phyloP scores from a whole-genome alignment of 2,888 invertebrate genomes.

The Deilephila porcellus region DNA sequence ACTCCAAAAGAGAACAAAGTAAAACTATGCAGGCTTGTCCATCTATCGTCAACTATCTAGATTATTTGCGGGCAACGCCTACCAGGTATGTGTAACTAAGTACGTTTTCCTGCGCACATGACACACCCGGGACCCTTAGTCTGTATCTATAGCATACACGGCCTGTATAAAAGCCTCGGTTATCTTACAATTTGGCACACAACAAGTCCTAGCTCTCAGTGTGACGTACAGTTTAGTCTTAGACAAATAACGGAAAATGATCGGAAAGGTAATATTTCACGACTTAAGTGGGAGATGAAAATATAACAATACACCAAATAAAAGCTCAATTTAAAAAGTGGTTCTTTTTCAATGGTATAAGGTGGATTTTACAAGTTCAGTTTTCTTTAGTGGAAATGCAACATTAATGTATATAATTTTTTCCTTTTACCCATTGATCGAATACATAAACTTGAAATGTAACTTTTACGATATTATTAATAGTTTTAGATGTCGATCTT shows the following conservation, averaged over 20 bases:
- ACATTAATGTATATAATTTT: no score
- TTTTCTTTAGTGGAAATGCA: no score
- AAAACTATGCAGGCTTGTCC: slow-evolving; percentile 50
- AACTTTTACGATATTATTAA: no score
- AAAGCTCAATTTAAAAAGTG: no score
- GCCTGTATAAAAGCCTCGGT: slow-evolving; percentile 76
- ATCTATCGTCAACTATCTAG: slow-evolving; percentile 56
- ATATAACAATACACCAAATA: not conserved
- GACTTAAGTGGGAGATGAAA: not conserved
- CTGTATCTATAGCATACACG: slow-evolving; percentile 72
- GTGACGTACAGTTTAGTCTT: slow-evolving; percentile 67
- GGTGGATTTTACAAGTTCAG: no score
- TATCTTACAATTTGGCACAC: slow-evolving; percentile 78
- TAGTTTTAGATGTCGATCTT: no score
- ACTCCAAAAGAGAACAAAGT: not conserved
- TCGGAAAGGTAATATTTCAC: slow-evolving; percentile 70
- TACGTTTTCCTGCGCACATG: slow-evolving; percentile 60
- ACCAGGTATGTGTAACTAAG: slow-evolving; percentile 61
- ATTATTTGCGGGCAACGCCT: slow-evolving; percentile 70
- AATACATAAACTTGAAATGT: no score
- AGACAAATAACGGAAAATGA: slow-evolving; percentile 71
- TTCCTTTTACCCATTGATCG: no score
- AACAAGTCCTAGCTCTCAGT: slow-evolving; percentile 73
- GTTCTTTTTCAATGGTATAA: no score
- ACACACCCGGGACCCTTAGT: slow-evolving; percentile 59